Conservation (phyloP, 2,113 vertebrate species). For the Catharus minimus region DNA sequence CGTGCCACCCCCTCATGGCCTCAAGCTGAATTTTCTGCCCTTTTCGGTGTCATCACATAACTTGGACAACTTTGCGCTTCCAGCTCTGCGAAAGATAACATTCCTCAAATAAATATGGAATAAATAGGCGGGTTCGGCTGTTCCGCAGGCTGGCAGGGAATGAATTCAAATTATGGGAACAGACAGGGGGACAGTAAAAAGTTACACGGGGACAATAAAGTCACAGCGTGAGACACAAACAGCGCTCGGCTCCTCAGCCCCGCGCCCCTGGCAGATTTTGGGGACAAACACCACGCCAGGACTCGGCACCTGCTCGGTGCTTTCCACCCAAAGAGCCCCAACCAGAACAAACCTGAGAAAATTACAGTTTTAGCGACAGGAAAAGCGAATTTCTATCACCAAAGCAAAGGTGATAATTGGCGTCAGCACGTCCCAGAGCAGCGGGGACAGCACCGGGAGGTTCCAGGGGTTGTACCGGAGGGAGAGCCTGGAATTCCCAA, state of each 20-base stretch:
- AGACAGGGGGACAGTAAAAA: not conserved
- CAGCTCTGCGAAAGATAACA: not conserved
- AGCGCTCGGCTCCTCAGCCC: not conserved
- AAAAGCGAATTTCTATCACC: not conserved
- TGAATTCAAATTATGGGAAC: fast-evolving
- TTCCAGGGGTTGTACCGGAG: fast-evolving
- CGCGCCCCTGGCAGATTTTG: fast-evolving
- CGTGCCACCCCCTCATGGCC: fast-evolving
- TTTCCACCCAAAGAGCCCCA: not conserved
- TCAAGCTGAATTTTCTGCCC: not conserved
- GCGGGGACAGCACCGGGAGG: fast-evolving
- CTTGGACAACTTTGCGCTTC: not conserved
- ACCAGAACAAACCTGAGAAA: fast-evolving
- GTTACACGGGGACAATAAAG: not conserved
- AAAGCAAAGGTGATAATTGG: not conserved
- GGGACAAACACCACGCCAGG: fast-evolving
- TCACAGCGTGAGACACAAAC: not conserved
- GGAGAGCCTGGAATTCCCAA: not conserved
- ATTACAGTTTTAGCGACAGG: fast-evolving
- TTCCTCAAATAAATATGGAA: fast-evolving
- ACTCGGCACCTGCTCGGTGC: fast-evolving
- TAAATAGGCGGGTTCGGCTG: not conserved
- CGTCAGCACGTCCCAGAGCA: fast-evolving
- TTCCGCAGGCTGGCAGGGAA: not conserved
- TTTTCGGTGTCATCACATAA: fast-evolving